phyloP scores from a whole-genome alignment of 2,888 invertebrate genomes.

The Macrosiphum euphorbiae region DNA sequence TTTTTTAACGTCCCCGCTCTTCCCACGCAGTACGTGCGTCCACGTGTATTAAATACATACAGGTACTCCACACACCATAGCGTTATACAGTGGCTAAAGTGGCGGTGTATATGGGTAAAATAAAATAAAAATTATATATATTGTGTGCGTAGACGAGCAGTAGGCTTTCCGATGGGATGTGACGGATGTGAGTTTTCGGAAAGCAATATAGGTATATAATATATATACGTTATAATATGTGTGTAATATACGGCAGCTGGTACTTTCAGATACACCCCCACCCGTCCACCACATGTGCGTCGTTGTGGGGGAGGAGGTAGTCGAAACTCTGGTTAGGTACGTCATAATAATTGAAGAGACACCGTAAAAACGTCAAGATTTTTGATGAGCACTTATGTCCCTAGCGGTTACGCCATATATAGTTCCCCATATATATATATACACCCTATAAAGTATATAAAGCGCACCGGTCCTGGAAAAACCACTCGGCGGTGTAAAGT shows the following conservation, averaged over 20 bases:
- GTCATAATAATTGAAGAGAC: conserved; percentile 49
- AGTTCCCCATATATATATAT: conserved; percentile 5
- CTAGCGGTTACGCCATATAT: conserved; percentile 31
- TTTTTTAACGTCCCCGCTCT: neutral
- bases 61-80: neutral
- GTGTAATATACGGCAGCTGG: neutral
- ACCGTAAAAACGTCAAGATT: conserved; percentile 48
- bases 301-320: neutral
- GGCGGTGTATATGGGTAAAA: neutral
- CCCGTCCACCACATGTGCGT: neutral
- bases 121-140: neutral
- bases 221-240: neutral
- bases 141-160: neutral
- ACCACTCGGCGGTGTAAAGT: conserved; percentile 5
- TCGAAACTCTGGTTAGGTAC: neutral
- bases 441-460: neutral
- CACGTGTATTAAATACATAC: neutral
- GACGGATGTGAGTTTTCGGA: conserved; percentile 17
- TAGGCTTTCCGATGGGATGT: conserved; percentile 17
- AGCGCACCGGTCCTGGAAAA: neutral
- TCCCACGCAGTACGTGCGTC: neutral
- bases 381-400: conserved; percentile 53
- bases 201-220: neutral
- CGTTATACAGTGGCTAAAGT: neutral
- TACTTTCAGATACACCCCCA: neutral